phyloP scores from a whole-genome alignment of 2,888 invertebrate species.

The Chromoteleia sp. region DNA sequence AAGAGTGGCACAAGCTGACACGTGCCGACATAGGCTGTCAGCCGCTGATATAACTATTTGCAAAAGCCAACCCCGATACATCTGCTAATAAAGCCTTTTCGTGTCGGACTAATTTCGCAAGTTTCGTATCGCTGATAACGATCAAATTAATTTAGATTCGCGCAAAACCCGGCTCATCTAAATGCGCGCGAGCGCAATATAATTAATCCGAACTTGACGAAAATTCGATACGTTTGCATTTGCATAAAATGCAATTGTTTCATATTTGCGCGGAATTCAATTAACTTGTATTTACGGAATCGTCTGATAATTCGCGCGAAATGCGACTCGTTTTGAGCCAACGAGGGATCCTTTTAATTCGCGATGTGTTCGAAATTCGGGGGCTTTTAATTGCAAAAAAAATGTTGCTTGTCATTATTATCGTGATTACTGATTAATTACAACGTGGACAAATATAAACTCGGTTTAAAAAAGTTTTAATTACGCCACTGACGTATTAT shows the following conservation, averaged over 20 bases:
- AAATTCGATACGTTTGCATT: constrained; percentile 62
- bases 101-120: constrained; percentile 66
- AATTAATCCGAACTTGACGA: constrained; percentile 62
- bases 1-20: constrained; percentile 78
- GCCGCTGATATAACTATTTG: constrained; percentile 78
- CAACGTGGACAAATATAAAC: background rate
- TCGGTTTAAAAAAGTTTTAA: background rate
- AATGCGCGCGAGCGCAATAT: constrained; percentile 55
- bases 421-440: constrained; percentile 10
- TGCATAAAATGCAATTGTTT: constrained; percentile 62
- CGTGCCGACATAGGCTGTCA: constrained; percentile 73
- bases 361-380: constrained; percentile 4
- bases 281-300: constrained; percentile 57
- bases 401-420: constrained; percentile 1
- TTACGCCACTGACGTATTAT: background rate
- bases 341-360: constrained; percentile 24
- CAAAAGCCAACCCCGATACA: constrained; percentile 73
- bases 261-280: constrained; percentile 61
- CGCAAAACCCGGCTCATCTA: constrained; percentile 56
- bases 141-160: constrained; percentile 65
- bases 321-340: constrained; percentile 19
- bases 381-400: constrained; percentile 24
- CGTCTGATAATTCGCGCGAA: constrained; percentile 54
- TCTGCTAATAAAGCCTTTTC: constrained; percentile 69
- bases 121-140: constrained; percentile 57